Conservation (phyloP, 2,888 invertebrate species). For the Chrysotoxum bicinctum region DNA sequence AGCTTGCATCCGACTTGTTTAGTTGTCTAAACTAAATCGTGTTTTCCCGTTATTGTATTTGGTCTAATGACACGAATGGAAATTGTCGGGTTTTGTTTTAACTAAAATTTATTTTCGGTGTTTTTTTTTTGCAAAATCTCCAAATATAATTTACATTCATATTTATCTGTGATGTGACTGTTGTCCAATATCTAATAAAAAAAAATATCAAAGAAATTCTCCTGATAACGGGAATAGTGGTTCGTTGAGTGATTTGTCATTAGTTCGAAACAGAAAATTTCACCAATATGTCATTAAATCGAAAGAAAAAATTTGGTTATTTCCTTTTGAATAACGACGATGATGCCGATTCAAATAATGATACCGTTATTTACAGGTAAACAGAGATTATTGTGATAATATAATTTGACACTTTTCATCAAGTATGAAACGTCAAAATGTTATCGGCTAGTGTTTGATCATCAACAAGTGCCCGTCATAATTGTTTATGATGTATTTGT, state of each 20-base stretch:
- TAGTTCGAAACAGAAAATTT: neutral
- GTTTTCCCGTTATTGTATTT: neutral
- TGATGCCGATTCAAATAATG: slow-evolving; percentile 30
- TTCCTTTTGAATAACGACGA: slow-evolving; percentile 54
- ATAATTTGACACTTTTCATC: neutral
- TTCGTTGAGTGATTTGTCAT: neutral
- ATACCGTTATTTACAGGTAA: slow-evolving; percentile 61
- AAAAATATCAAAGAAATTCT: slow-evolving; percentile 1
- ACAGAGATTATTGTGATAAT: neutral
- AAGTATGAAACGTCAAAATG: neutral
- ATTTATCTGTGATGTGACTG: slow-evolving; percentile 26
- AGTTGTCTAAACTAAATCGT: slow-evolving; percentile 12
- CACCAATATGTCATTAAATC: slow-evolving; percentile 44
- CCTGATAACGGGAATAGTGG: slow-evolving; percentile 10
- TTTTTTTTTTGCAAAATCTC: neutral
- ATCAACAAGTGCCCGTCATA: slow-evolving; percentile 2
- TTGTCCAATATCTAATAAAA: neutral
- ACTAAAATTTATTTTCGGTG: neutral
- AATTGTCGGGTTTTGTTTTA: neutral
- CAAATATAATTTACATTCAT: neutral
- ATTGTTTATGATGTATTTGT: neutral
- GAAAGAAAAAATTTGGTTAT: slow-evolving; percentile 62
- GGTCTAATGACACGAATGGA: neutral
- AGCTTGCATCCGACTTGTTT: slow-evolving; percentile 37
- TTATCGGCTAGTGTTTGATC: neutral